phyloP scores from a whole-genome alignment of 2,888 invertebrate genomes.

The Ormyrus rosae region DNA sequence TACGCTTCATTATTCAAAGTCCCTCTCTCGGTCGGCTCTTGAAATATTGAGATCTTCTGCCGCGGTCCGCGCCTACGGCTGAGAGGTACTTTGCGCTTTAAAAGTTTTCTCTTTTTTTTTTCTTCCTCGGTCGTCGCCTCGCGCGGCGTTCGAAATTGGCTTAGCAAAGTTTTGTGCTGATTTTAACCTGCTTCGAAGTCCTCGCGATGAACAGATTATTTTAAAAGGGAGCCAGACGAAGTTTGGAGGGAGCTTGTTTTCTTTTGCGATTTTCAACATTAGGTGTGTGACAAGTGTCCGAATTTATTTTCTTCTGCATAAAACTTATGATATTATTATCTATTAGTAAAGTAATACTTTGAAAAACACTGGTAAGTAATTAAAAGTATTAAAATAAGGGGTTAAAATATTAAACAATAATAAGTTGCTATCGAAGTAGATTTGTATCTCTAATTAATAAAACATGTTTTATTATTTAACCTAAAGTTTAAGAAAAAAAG shows the following conservation, averaged over 20 bases:
- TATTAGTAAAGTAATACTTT: not conserved
- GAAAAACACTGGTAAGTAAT: too few relatives aligned
- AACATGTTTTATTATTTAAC: too few relatives aligned
- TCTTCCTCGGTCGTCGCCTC: not conserved
- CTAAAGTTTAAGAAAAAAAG: too few relatives aligned
- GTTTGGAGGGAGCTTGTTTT: slow-evolving; percentile 21
- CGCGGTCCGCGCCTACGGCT: not conserved
- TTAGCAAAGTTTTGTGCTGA: slow-evolving; percentile 50
- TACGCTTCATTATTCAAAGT: slow-evolving; percentile 52
- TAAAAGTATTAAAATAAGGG: too few relatives aligned
- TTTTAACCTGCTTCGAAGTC: slow-evolving; percentile 48
- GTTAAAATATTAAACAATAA: too few relatives aligned
- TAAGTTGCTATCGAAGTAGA: too few relatives aligned
- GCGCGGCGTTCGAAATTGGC: slow-evolving; percentile 42
- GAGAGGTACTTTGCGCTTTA: slow-evolving; percentile 40
- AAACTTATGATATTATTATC: not conserved
- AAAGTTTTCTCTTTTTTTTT: slow-evolving; percentile 19
- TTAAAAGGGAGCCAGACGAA: slow-evolving; percentile 3
- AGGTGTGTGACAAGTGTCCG: slow-evolving; percentile 13
- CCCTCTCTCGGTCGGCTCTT: slow-evolving; percentile 31
- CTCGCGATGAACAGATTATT: slow-evolving; percentile 45
- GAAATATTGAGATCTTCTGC: slow-evolving; percentile 47
- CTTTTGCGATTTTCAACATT: slow-evolving; percentile 21
- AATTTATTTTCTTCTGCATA: slow-evolving; percentile 8
- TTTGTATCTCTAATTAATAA: too few relatives aligned